Conservation (phyloP, 2,888 invertebrate genomes). For the Aphrophora alni region DNA sequence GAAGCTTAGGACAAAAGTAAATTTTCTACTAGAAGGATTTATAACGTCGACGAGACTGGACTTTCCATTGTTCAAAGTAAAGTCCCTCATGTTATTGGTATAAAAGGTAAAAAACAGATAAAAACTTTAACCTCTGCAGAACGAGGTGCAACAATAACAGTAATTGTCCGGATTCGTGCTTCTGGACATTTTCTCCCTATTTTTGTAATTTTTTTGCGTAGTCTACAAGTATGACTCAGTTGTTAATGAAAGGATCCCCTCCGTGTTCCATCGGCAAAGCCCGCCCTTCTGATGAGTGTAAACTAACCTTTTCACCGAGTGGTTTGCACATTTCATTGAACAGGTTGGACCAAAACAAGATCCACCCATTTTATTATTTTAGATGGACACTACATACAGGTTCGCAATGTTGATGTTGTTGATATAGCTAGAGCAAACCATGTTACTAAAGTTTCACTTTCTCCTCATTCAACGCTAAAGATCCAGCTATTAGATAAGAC, state of each 20-base stretch:
- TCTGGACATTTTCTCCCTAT: slow-evolving; percentile 54
- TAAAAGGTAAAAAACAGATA: slow-evolving; percentile 54
- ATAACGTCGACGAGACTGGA: slow-evolving; percentile 55
- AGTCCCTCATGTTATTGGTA: slow-evolving; percentile 50
- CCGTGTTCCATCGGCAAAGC: slow-evolving; percentile 49
- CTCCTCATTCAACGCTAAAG: slow-evolving; percentile 32
- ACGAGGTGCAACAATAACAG: slow-evolving; percentile 53
- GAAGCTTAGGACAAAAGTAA: slow-evolving; percentile 44
- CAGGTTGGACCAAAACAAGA: slow-evolving; percentile 48
- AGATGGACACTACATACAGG: slow-evolving; percentile 42
- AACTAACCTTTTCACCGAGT: slow-evolving; percentile 52
- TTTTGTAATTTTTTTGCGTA: slow-evolving; percentile 53
- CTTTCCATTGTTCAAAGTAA: slow-evolving; percentile 52
- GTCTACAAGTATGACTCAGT: slow-evolving; percentile 52
- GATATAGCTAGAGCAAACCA: slow-evolving; percentile 30
- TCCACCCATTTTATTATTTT: slow-evolving; percentile 47
- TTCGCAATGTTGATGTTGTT: slow-evolving; percentile 40
- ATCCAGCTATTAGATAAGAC: slow-evolving; percentile 30
- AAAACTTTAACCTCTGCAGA: slow-evolving; percentile 53
- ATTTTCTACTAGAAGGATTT: slow-evolving; percentile 44
- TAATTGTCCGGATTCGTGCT: slow-evolving; percentile 52
- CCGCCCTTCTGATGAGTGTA: slow-evolving; percentile 54
- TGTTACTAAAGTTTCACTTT: slow-evolving; percentile 34
- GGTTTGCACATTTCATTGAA: slow-evolving; percentile 53
- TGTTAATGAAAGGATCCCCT: slow-evolving; percentile 52